Conservation (phyloP, 2,888 invertebrate species). For the Parnassius apollo region DNA sequence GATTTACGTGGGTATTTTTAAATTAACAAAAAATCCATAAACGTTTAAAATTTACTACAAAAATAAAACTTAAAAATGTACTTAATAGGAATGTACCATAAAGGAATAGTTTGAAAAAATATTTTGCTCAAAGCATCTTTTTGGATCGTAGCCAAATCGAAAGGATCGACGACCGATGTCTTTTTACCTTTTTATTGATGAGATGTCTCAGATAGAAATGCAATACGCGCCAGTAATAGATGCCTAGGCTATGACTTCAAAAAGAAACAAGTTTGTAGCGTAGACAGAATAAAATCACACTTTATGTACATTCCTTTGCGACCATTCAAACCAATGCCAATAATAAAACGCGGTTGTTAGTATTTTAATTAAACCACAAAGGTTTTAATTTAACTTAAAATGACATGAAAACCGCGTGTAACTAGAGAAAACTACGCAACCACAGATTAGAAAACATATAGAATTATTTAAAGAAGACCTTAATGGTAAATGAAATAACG, state of each 20-base stretch:
- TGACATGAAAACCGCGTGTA: neutral
- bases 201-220: slow-evolving; percentile 22
- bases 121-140: slow-evolving; percentile 11
- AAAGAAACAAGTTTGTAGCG: slow-evolving; percentile 50
- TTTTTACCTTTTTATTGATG: slow-evolving; percentile 26
- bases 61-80: no score
- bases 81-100: no score
- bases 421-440: slow-evolving; percentile 7
- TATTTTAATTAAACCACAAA: no score
- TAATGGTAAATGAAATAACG: no score
- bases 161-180: slow-evolving; percentile 28
- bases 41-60: no score
- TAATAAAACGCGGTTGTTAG: no score
- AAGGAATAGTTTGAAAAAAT: neutral
- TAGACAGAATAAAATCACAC: slow-evolving; percentile 40
- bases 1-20: no score
- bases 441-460: slow-evolving; percentile 5
- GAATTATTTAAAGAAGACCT: neutral
- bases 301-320: slow-evolving; percentile 24
- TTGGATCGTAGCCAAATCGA: slow-evolving; percentile 27
- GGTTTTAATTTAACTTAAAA: no score
- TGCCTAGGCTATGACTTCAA: slow-evolving; percentile 40
- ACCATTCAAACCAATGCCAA: neutral
- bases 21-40: no score
- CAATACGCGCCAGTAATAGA: slow-evolving; percentile 41